Conservation (phyloP, 1,140 invertebrate species). For the Papilio machaon region DNA sequence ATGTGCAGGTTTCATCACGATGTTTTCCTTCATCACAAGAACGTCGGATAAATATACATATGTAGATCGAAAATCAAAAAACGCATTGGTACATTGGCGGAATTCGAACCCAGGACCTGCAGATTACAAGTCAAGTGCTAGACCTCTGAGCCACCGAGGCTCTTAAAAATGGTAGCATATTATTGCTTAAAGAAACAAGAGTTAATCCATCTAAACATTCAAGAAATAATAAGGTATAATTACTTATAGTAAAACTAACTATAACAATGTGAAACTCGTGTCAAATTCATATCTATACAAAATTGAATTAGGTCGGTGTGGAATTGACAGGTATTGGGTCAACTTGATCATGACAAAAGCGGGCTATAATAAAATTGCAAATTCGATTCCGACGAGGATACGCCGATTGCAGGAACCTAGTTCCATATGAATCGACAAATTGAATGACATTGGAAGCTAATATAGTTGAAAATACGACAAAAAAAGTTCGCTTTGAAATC, state of each 20-base stretch:
- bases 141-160: too few species aligned
- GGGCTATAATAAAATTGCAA: slow-evolving; percentile 44
- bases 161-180: too few species aligned
- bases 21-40: too few species aligned
- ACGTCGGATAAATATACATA: too few species aligned
- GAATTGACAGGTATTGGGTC: slow-evolving; percentile 14
- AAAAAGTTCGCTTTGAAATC: not conserved
- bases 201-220: not conserved
- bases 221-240: not conserved
- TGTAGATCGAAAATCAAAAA: too few species aligned
- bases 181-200: not conserved
- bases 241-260: not conserved
- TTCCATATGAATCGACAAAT: slow-evolving; percentile 73
- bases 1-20: too few species aligned
- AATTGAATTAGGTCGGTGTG: slow-evolving; percentile 15
- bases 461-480: slow-evolving; percentile 21
- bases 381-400: slow-evolving; percentile 45
- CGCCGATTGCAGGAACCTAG: slow-evolving; percentile 70
- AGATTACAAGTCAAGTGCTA: too few species aligned
- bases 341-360: not conserved
- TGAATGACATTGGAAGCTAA: slow-evolving; percentile 72
- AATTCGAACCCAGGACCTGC: too few species aligned
- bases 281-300: slow-evolving; percentile 13
- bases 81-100: too few species aligned
- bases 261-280: not conserved